phyloP scores from a whole-genome alignment of 2,113 vertebrate genomes.

The Datnioides undecimradiatus region DNA sequence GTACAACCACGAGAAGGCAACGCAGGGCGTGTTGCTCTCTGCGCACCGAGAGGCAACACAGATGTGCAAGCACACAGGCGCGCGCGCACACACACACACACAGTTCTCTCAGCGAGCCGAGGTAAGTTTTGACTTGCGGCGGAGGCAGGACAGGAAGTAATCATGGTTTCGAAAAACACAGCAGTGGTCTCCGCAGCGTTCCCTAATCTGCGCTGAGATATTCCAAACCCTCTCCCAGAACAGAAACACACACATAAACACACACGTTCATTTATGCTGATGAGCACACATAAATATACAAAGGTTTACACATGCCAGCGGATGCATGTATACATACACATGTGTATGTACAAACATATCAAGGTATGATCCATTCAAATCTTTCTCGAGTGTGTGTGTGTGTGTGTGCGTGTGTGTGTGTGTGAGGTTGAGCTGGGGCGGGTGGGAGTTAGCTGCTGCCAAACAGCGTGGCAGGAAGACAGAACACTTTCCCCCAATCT shows the following conservation, averaged over 20 bases:
- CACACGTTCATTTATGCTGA: conserved; percentile 65
- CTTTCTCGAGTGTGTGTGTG: conserved; percentile 14
- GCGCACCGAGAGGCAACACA: conserved; percentile 69
- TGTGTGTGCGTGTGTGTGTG: conserved; percentile 20
- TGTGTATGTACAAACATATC: conserved; percentile 55
- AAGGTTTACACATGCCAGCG: conserved; percentile 60
- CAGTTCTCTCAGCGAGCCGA: conserved; percentile 12
- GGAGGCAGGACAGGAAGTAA: conserved; percentile 86
- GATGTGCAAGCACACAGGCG: conserved; percentile 57
- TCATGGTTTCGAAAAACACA: conserved; percentile 85
- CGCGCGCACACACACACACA: conserved; percentile 20
- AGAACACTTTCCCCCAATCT: conserved; percentile 24
- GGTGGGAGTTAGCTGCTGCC: conserved; percentile 31
- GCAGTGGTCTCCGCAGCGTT: conserved; percentile 77
- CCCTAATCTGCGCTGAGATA: conserved; percentile 83
- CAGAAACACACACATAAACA: conserved; percentile 78
- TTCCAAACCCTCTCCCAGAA: conserved; percentile 84
- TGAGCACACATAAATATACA: conserved; percentile 69
- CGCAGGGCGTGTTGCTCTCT: conserved; percentile 63
- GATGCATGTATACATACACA: conserved; percentile 78
- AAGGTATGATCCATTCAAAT: conserved; percentile 53
- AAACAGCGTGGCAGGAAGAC: conserved; percentile 42
- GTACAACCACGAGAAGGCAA: conserved; percentile 55
- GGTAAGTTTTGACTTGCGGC: conserved; percentile 43
- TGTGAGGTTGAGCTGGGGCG: not conserved